Percentiles rank a stretch among this genome's conserved stretches.
phyloP scores from a whole-genome alignment of 2,888 invertebrate genomes.

The Mylabris sibirica region DNA sequence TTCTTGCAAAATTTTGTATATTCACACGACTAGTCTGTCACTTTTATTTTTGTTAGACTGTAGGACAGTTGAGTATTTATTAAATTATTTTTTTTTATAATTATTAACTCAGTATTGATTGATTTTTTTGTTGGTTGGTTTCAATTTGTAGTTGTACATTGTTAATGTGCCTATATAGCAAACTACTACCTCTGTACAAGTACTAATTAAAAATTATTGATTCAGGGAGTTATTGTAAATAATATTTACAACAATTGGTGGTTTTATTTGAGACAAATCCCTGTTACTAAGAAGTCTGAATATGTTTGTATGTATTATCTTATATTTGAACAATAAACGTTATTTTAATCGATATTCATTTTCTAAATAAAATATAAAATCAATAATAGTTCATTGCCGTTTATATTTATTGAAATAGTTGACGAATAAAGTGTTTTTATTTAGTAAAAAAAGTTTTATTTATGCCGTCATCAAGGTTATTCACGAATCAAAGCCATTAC shows the following conservation, averaged over 20 bases:
- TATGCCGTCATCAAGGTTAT: not conserved
- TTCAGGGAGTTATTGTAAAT: constrained; percentile 33
- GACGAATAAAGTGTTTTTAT: constrained; percentile 10
- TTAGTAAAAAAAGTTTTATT: not conserved
- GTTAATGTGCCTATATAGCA: constrained; percentile 37
- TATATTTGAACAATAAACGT: not conserved
- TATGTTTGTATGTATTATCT: constrained; percentile 30
- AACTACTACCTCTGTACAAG: constrained; percentile 38
- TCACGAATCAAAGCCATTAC: not conserved
- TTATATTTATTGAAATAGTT: constrained; percentile 5
- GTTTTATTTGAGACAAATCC: constrained; percentile 24
- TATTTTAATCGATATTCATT: not conserved
- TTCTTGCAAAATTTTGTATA: constrained; percentile 18
- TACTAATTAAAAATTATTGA: constrained; percentile 32
- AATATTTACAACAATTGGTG: not conserved
- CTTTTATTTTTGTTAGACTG: constrained; percentile 15
- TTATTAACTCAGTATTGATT: constrained; percentile 37
- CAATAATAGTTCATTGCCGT: not conserved
- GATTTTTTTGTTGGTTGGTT: constrained; percentile 26
- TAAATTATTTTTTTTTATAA: constrained; percentile 32
- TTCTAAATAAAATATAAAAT: not conserved
- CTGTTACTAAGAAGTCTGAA: constrained; percentile 33
- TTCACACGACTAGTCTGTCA: constrained; percentile 29
- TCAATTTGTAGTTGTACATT: constrained; percentile 24
- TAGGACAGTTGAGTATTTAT: constrained; percentile 30